A percentile compares a stretch with the other conserved stretches of the same genome.
Evolutionary conservation across 1,140 invertebrate species (phyloP).

Genomic region (Euwallacea similis): DNA sequence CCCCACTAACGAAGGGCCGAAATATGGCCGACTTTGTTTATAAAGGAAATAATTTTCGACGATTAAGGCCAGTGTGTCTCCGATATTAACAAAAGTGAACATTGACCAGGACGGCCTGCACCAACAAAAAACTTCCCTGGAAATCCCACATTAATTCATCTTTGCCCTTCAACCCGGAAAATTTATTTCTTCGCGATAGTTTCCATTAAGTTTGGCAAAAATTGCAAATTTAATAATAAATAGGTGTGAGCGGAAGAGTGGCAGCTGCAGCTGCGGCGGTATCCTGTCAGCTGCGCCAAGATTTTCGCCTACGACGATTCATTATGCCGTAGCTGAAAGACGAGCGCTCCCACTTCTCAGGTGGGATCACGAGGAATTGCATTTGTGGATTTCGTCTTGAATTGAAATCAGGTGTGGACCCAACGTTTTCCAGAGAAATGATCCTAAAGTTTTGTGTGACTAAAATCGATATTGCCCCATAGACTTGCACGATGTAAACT

Average conservation of each 20-base stretch:
- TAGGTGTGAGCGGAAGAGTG: constrained; percentile 11
- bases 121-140: background rate
- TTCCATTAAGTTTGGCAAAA: constrained; percentile 33
- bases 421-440: too few relatives aligned
- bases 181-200: constrained; percentile 8
- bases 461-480: too few relatives aligned
- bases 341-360: constrained; percentile 31
- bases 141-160: constrained; percentile 11
- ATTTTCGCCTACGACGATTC: constrained; percentile 33
- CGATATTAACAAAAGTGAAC: constrained; percentile 16
- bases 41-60: constrained; percentile 25
- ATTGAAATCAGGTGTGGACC: too few relatives aligned
- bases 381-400: constrained; percentile 26
- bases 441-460: too few relatives aligned
- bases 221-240: constrained; percentile 38
- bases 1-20: constrained; percentile 16
- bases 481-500: too few relatives aligned
- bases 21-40: constrained; percentile 20
- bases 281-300: constrained; percentile 24
- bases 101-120: background rate
- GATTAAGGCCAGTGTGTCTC: constrained; percentile 23
- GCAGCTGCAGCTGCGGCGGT: constrained; percentile 16
- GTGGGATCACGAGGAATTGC: constrained; percentile 30
- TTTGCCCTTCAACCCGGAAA: constrained; percentile 11
- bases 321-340: constrained; percentile 31